Base-by-base conservation (phyloP, 2,113 vertebrate genomes). In the Coturnix japonica region DNA sequence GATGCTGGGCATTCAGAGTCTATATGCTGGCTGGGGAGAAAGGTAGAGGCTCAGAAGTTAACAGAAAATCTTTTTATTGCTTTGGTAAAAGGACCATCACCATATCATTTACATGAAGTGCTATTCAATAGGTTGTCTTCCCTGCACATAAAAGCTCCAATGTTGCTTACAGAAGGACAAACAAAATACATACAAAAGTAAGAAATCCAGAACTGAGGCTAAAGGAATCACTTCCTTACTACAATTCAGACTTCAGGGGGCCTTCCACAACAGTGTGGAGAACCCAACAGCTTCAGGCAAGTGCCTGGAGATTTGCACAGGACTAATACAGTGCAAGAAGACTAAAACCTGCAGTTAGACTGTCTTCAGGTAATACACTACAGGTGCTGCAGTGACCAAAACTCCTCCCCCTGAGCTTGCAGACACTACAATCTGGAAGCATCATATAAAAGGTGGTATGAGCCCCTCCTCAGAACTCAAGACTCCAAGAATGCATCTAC, bases 131-230 rank as follows among this genome's bases (percentile, higher is more conserved):
- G 33, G 11, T 23, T 47, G 31, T 18, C 46, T 15, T 73, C 39
- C 63, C 63, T 43, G 25, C 17, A 82, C 85, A 63, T 39, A 43
- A 44, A 77, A 87, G 57, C 18, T 81, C 26, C 47, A 30, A 5
- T 4, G 9, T 14, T 66, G 59, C 49, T 83, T 93, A 94, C 51
- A 72, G 54, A 65, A 70, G 33, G n/a, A 59, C 67, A 85, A 91
- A 90, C 46, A 76, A 87, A 87, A 78, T 11, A 57, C 21, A 22
- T 2, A 15, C 15, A 53, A 73, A 87, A 77, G 23, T 43, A 65
- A 74, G 51, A 85, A 89, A 77, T 4, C 22, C 41, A 73, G 76
- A 89, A 73, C 15, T 11, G 30, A 82, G 21, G 7, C 28, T 31
- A 22, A 51, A 59, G 13, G 46, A 67, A 21, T 47, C 35, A 60